These are phyloP conservation scores for Rhingia campestris DNA, from an alignment of 2,888 invertebrate species.

Conservation along the genomic window DNA sequence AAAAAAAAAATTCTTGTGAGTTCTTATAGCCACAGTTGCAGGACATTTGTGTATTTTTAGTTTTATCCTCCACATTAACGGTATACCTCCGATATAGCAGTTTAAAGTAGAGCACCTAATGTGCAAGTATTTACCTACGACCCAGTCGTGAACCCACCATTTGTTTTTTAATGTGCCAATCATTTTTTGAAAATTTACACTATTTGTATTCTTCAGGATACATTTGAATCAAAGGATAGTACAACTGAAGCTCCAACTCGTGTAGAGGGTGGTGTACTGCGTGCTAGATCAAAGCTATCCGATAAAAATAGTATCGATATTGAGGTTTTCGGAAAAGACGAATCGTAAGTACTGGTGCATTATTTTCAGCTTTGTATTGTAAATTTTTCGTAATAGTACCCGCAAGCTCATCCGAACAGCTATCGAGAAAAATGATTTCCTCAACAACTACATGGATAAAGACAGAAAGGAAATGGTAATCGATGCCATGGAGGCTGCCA, in stretches of 20 bases:
- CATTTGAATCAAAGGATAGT: conserved; percentile 48
- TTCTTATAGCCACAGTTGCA: too few relatives aligned
- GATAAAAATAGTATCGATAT: conserved; percentile 83
- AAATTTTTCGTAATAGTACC: conserved; percentile 82
- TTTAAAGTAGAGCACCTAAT: too few relatives aligned
- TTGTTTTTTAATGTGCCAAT: too few relatives aligned
- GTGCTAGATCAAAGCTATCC: conserved; percentile 83
- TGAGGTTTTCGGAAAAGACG: conserved; percentile 85
- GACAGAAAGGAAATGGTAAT: conserved; percentile 90
- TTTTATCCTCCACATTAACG: too few relatives aligned
- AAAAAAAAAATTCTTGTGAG: too few relatives aligned
- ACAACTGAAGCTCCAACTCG: conserved; percentile 73
- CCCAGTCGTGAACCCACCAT: too few relatives aligned
- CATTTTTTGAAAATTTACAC: neutral
- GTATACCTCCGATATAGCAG: too few relatives aligned
- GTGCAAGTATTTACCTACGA: too few relatives aligned
- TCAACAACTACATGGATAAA: conserved; percentile 89
- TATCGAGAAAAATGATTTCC: conserved; percentile 91
- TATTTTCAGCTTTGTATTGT: neutral
- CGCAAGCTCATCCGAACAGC: conserved; percentile 87
- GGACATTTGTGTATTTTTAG: too few relatives aligned
- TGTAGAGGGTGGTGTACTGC: conserved; percentile 84
- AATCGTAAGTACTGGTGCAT: conserved; percentile 82
- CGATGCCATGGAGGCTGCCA: conserved; percentile 90
- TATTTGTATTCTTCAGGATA: conserved; percentile 21